Evolutionary conservation across 2,888 invertebrate species (phyloP).

Genomic region (Acanthopleura granulata): DNA sequence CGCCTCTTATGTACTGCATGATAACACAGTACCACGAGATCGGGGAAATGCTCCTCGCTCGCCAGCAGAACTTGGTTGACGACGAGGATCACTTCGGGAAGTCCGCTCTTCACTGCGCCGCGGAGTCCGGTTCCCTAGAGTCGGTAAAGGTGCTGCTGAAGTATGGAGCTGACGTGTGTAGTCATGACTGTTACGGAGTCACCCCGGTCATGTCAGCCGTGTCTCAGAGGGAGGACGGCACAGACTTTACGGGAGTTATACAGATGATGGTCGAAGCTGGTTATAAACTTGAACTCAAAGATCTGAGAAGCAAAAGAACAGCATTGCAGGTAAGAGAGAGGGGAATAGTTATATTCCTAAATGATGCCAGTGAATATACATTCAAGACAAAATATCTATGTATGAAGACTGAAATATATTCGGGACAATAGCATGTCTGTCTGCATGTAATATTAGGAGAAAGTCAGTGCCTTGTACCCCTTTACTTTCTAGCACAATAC

Average conservation of each 20-base stretch:
- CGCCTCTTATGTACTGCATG: slow-evolving; percentile 58
- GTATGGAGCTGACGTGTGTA: slow-evolving; percentile 42
- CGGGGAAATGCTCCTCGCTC: slow-evolving; percentile 42
- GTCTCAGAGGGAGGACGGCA: slow-evolving; percentile 25
- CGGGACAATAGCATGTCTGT: no score
- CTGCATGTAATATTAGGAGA: no score
- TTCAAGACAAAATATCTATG: no score
- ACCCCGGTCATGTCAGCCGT: slow-evolving; percentile 52
- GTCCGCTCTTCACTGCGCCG: slow-evolving; percentile 51
- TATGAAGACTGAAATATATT: no score
- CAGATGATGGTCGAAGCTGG: slow-evolving; percentile 41
- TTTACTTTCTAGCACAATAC: no score
- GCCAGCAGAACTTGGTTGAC: slow-evolving; percentile 34
- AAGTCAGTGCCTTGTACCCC: no score
- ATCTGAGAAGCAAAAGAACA: slow-evolving; percentile 45
- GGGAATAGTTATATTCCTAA: no score
- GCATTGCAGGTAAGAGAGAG: slow-evolving; percentile 47
- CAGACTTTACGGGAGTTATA: slow-evolving; percentile 31
- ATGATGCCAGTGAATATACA: no score
- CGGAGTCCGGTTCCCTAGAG: slow-evolving; percentile 45
- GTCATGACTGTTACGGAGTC: slow-evolving; percentile 42
- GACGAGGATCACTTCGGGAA: slow-evolving; percentile 49
- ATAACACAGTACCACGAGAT: slow-evolving; percentile 48
- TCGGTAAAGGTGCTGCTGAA: slow-evolving; percentile 41
- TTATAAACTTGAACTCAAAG: slow-evolving; percentile 43